Evolutionary conservation across 2,888 invertebrate genomes (phyloP), one percentile per base, ranked within the genome.

Genomic region (Heliconius aoede): DNA sequence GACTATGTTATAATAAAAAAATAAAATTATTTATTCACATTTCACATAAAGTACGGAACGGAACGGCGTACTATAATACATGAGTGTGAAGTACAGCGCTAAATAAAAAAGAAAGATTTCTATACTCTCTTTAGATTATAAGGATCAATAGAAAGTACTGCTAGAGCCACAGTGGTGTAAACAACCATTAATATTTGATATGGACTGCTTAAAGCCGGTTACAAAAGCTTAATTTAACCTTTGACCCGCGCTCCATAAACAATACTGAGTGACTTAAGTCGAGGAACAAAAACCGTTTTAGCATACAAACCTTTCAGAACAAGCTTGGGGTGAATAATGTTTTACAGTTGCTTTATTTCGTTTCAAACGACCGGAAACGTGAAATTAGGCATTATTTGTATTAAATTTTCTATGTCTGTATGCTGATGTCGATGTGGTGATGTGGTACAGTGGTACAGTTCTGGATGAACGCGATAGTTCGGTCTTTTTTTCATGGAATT

Each of bases 191-290:
- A 24, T 40, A 73, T 30, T 28, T 24, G 65, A 36, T 18, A 65
- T 36, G 18, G 32, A 36, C 36, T 36, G 36, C 18, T 65, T 65
- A 36, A 36, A 24, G n/a, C 36, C 36, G 36, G 65, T 40, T 36
- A 65, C 65, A 65, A 65, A 65, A 62, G 51, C 11, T 15, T 62
- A 62, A 64, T 46, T 30, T 51, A 55, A 69, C 69, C 55, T 69
- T 55, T 69, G 69, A 69, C 55, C 69, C 55, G n/a, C 30, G 69
- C n/a, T n/a, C 15, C 55, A 55, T 55, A 69, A 69, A 69, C 69
- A 69, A 69, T 69, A 55, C 55, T 65, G 65, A 65, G 24, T 65
- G 65, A 36, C 65, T 65, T 65, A 65, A 65, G 69, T 55, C 55
- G 55, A n/a, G n/a, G 30, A 36, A 65, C 51, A 55, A 55, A 69